phyloP scores from a whole-genome alignment of 2,797 vertebrate genomes.

The Gambelia wislizenii region DNA sequence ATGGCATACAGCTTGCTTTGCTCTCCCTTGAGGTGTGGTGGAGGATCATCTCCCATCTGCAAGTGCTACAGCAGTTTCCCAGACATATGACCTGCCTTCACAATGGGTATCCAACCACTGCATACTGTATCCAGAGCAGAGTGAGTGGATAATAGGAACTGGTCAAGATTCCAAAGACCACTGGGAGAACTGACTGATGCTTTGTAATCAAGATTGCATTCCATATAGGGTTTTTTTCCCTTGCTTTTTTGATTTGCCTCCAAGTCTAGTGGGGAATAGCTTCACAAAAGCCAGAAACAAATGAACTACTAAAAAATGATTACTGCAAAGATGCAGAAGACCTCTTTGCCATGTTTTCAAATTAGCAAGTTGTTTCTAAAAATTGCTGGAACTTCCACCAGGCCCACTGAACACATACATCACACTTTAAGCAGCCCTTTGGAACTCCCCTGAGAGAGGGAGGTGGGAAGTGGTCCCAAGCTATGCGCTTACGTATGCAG shows the following conservation, averaged over 20 bases:
- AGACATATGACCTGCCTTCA: neutral
- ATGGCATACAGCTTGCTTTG: neutral
- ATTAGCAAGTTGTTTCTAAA: conserved; percentile 20
- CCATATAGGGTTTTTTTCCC: neutral
- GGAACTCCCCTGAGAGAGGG: neutral
- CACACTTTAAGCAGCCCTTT: neutral
- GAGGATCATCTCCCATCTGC: neutral
- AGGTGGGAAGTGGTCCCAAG: neutral
- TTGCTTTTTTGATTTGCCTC: neutral
- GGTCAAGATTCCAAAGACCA: neutral
- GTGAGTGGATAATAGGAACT: neutral
- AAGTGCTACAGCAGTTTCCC: neutral
- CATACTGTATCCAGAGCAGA: neutral
- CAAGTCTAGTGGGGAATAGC: neutral
- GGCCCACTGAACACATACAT: neutral
- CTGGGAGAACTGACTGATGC: neutral
- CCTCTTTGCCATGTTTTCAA: neutral
- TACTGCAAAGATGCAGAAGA: neutral
- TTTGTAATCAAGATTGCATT: neutral
- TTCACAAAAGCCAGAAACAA: conserved; percentile 3
- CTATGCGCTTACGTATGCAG: conserved; percentile 17
- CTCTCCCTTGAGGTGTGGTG: neutral
- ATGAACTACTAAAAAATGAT: conserved; percentile 3
- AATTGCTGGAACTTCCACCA: neutral
- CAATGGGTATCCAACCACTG: neutral